phyloP scores from a whole-genome alignment of 2,888 invertebrate genomes.

The Gisinianus flammeolus region DNA sequence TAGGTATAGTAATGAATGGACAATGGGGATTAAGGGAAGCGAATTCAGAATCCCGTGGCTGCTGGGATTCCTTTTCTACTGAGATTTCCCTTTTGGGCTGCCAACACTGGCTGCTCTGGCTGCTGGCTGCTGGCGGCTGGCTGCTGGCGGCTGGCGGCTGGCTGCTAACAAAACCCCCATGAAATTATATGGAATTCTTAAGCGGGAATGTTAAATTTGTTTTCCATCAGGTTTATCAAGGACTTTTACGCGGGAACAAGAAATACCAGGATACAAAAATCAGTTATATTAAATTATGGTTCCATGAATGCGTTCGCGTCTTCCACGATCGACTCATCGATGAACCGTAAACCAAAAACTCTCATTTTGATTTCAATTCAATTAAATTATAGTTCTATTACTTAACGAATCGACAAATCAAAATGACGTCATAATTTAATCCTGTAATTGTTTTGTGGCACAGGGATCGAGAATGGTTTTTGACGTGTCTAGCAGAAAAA shows the following conservation, averaged over 20 bases:
- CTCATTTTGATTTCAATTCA: slow-evolving; percentile 10
- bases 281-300: slow-evolving; percentile 79
- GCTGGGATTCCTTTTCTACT: no score
- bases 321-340: slow-evolving; percentile 84
- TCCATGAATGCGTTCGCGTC: slow-evolving; percentile 83
- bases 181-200: no score
- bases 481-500: slow-evolving; percentile 72
- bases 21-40: no score
- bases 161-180: background rate
- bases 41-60: no score
- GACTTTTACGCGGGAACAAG: slow-evolving; percentile 76
- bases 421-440: background rate
- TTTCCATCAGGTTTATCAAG: slow-evolving; percentile 69
- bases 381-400: background rate
- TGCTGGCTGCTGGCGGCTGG: no score
- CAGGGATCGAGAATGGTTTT: slow-evolving; percentile 80
- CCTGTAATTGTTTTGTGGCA: background rate
- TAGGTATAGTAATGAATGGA: no score
- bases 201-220: no score
- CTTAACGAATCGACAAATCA: background rate
- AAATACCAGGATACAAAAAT: slow-evolving; percentile 76
- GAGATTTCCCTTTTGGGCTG: no score
- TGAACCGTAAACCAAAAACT: slow-evolving; percentile 65
- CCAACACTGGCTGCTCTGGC: no score
- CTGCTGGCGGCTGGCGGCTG: no score